These are phyloP conservation scores for Polyommatus iphigenia DNA, from an alignment of 2,888 invertebrate species.

Conservation along the genomic window DNA sequence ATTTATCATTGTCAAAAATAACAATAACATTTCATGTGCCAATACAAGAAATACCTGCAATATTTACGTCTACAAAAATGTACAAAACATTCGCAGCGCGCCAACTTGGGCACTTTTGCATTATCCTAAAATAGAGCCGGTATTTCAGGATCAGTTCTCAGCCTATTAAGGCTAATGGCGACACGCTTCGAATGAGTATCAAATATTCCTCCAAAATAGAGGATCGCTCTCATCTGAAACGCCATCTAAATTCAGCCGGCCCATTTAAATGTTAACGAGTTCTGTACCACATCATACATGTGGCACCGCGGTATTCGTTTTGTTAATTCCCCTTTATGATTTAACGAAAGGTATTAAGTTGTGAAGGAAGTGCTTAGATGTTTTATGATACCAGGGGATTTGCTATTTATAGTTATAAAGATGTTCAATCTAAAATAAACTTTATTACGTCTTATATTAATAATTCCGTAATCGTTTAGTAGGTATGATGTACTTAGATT, in stretches of 20 bases:
- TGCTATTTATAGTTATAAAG: neutral
- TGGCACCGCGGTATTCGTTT: slow-evolving; percentile 21
- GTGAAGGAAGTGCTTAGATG: neutral
- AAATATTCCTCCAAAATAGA: slow-evolving; percentile 33
- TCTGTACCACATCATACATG: slow-evolving; percentile 31
- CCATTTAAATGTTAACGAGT: slow-evolving; percentile 34
- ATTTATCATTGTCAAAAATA: neutral
- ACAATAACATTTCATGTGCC: neutral
- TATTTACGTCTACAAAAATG: neutral
- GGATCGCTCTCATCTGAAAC: slow-evolving; percentile 32
- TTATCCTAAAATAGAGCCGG: neutral
- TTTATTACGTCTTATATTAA: too few species aligned
- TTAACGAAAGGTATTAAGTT: slow-evolving; percentile 21
- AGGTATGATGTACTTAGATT: too few species aligned
- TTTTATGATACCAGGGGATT: neutral
- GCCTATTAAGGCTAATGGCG: slow-evolving; percentile 32
- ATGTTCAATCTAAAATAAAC: neutral
- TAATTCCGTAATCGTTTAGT: too few species aligned
- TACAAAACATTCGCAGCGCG: neutral
- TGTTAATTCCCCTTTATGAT: slow-evolving; percentile 31
- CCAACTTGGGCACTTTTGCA: neutral
- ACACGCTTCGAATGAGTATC: slow-evolving; percentile 31
- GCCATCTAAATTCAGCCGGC: slow-evolving; percentile 33
- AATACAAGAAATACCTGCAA: neutral
- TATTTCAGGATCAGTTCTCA: slow-evolving; percentile 20